Percentiles rank a stretch among this genome's conserved stretches.
Evolutionary conservation across 2,113 vertebrate genomes (phyloP).

Genomic region (Pluvialis apricaria): DNA sequence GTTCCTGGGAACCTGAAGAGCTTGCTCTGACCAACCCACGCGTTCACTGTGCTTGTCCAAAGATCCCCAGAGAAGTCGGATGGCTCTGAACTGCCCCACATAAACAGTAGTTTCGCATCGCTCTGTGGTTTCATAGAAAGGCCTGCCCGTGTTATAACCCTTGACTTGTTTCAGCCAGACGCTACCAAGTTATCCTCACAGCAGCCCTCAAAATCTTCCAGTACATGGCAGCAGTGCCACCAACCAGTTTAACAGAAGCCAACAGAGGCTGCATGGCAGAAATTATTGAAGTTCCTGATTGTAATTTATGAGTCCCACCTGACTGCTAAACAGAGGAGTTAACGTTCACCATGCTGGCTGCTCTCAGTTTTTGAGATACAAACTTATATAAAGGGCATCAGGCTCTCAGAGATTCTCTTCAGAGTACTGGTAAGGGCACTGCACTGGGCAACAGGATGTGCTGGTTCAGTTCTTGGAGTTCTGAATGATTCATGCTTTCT

Average conservation of each 20-base stretch:
- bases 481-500: neutral
- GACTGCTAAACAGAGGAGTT: neutral
- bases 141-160: neutral
- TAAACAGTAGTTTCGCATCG: neutral
- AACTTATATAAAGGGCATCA: neutral
- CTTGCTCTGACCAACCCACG: neutral
- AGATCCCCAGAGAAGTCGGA: neutral
- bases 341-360: neutral
- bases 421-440: neutral
- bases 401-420: neutral
- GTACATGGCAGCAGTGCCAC: neutral
- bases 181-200: neutral
- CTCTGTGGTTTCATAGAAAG: neutral
- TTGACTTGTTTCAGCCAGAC: neutral
- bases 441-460: neutral
- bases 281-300: neutral
- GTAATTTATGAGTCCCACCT: neutral
- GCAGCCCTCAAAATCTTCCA: neutral
- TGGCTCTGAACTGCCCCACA: neutral
- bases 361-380: neutral
- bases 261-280: neutral
- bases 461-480: conserved; percentile 1
- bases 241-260: neutral
- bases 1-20: neutral
- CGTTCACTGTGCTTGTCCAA: neutral